Conservation (phyloP, 2,888 invertebrate genomes). For the Liodrosophila aerea region DNA sequence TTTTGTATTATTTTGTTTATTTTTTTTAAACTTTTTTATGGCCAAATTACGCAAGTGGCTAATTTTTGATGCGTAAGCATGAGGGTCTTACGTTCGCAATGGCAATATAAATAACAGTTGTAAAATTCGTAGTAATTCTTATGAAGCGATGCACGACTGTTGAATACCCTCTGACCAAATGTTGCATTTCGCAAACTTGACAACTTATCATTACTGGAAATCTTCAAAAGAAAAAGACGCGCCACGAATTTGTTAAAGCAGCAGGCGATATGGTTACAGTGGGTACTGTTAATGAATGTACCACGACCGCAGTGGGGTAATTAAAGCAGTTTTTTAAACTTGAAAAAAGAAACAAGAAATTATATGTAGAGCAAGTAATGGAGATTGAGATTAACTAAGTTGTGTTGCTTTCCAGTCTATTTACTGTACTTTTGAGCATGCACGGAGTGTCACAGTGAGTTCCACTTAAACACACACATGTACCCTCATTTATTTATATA, state of each 20-base stretch:
- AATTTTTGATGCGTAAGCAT: conserved; percentile 46
- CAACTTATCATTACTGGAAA: conserved; percentile 44
- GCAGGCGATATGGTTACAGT: conserved; percentile 22
- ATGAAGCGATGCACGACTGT: conserved; percentile 32
- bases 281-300: not conserved
- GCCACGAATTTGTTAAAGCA: conserved; percentile 27
- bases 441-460: conserved; percentile 42
- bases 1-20: conserved; percentile 13
- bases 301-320: not conserved
- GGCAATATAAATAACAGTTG: conserved; percentile 20
- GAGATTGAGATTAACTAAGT: not conserved
- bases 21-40: conserved; percentile 18
- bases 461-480: conserved; percentile 31
- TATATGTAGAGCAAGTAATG: too few relatives aligned
- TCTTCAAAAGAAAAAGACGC: conserved; percentile 35
- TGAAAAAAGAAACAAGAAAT: too few relatives aligned
- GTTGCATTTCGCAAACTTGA: conserved; percentile 26
- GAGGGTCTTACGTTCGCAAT: conserved; percentile 20
- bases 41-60: conserved; percentile 45
- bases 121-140: conserved; percentile 22
- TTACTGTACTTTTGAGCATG: conserved; percentile 25
- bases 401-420: conserved; percentile 5
- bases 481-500: conserved; percentile 48
- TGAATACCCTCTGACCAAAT: conserved; percentile 19
- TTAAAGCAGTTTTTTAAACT: too few relatives aligned